Evolutionary conservation across 2,888 invertebrate species (phyloP).

Genomic region (Spodoptera littoralis): DNA sequence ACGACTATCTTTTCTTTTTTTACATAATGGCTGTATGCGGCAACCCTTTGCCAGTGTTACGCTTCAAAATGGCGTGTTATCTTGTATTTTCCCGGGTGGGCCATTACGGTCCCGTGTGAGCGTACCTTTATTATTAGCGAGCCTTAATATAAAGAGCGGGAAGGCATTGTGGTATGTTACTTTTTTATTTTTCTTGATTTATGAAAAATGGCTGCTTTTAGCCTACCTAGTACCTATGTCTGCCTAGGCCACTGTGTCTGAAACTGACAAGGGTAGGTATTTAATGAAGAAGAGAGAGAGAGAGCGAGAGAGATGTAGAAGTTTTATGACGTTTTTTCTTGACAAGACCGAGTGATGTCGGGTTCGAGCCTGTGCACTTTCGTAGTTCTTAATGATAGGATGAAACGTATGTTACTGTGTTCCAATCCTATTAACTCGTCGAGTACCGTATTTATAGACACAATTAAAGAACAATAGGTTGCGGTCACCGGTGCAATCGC

Average conservation of each 20-base stretch:
- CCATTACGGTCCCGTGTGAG: slow-evolving; percentile 26
- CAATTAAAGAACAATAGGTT: no score
- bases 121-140: slow-evolving; percentile 34
- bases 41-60: slow-evolving; percentile 29
- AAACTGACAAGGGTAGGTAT: no score
- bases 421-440: no score
- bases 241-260: not conserved
- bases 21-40: slow-evolving; percentile 23
- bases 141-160: slow-evolving; percentile 15
- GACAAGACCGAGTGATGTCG: no score
- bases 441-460: no score
- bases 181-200: slow-evolving; percentile 16
- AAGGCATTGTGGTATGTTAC: not conserved
- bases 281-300: no score
- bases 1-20: slow-evolving; percentile 24
- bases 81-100: slow-evolving; percentile 21
- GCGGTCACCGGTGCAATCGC: no score
- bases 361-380: no score
- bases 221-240: not conserved
- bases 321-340: no score
- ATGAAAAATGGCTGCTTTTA: slow-evolving; percentile 22
- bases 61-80: slow-evolving; percentile 33
- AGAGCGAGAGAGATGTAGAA: no score
- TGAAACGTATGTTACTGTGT: no score
- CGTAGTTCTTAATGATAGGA: no score